Percentiles rank a stretch among this genome's conserved stretches.
These are phyloP conservation scores for Cynodonichthys magdalenae DNA, from an alignment of 2,797 vertebrate species.

Conservation along the genomic window DNA sequence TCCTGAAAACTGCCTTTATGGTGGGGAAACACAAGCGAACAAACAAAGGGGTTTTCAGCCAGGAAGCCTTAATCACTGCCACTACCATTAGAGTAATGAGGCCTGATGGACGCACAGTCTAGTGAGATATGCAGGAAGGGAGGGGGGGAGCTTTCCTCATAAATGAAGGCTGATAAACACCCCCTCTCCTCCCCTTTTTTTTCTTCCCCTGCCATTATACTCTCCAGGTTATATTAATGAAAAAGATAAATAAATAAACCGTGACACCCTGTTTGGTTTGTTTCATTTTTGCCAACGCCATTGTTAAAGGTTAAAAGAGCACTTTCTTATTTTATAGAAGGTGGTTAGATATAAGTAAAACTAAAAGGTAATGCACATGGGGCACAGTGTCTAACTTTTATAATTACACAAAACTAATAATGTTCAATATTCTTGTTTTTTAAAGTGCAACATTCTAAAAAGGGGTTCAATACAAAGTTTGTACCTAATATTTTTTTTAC, in stretches of 20 bases:
- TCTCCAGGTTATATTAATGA: conserved; percentile 72
- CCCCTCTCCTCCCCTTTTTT: conserved; percentile 50
- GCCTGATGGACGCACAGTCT: conserved; percentile 82
- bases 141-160: conserved; percentile 62
- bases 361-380: too few relatives aligned
- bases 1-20: conserved; percentile 71
- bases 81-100: conserved; percentile 79
- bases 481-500: too few relatives aligned
- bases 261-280: conserved; percentile 9
- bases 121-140: conserved; percentile 53
- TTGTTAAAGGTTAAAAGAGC: too few relatives aligned
- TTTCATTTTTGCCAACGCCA: not conserved
- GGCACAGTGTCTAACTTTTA: too few relatives aligned
- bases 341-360: too few relatives aligned
- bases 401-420: too few relatives aligned
- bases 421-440: too few relatives aligned
- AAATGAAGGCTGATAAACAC: conserved; percentile 73
- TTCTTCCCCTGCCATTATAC: conserved; percentile 51
- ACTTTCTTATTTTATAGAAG: too few relatives aligned
- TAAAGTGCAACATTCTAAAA: too few relatives aligned
- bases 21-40: conserved; percentile 70
- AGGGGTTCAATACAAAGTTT: too few relatives aligned
- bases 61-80: conserved; percentile 86
- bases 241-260: conserved; percentile 43
- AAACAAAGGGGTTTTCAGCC: conserved; percentile 75